Conservation (phyloP, 1,140 invertebrate species). For the Drosophila bocqueti region DNA sequence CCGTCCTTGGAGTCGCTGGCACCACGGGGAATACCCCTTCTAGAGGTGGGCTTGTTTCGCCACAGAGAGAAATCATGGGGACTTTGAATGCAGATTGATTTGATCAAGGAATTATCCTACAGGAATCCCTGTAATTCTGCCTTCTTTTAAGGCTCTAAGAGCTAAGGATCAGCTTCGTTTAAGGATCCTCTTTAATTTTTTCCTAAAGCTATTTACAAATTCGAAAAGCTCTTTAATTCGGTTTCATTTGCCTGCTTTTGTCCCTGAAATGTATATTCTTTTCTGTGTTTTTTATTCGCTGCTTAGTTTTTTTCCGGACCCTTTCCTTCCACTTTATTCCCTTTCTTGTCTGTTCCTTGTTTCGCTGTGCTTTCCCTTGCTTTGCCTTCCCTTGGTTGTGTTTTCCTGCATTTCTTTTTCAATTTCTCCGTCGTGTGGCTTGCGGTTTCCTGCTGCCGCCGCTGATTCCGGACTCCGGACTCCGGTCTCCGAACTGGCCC, state of each 20-base stretch:
- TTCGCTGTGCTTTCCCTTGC: conserved; percentile 9
- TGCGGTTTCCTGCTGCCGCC: conserved; percentile 63
- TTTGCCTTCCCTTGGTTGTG: not conserved
- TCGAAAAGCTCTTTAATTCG: too few relatives aligned
- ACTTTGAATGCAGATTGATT: not conserved
- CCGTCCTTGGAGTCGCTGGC: not conserved
- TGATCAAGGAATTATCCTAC: not conserved
- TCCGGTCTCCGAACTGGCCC: conserved; percentile 11
- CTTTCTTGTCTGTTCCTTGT: not conserved
- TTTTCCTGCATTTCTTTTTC: conserved; percentile 44
- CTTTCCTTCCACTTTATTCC: not conserved
- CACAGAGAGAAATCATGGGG: conserved; percentile 3
- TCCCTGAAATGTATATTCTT: not conserved
- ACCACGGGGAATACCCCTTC: conserved; percentile 3
- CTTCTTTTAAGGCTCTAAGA: not conserved
- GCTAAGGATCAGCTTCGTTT: not conserved
- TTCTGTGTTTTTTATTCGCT: conserved; percentile 9
- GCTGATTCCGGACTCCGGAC: conserved; percentile 7
- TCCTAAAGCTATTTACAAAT: not conserved
- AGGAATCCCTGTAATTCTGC: not conserved
- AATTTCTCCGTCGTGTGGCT: conserved; percentile 59
- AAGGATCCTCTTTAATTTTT: too few relatives aligned
- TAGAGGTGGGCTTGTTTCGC: not conserved
- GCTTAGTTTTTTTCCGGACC: not conserved
- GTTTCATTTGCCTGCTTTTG: not conserved